phyloP scores from a whole-genome alignment of 1,140 invertebrate genomes.

The Zaprionus nigranus region DNA sequence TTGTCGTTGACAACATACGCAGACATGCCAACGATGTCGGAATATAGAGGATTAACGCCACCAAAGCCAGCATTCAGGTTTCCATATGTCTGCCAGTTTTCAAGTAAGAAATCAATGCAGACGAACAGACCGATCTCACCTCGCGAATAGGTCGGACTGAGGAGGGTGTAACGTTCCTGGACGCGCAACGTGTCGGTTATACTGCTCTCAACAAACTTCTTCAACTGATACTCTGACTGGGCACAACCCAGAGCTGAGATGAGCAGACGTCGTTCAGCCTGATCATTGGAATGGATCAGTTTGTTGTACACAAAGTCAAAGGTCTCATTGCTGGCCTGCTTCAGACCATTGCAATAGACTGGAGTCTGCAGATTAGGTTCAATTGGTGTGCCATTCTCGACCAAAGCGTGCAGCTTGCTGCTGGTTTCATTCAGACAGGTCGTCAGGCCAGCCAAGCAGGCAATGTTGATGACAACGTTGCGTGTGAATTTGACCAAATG shows the following conservation, averaged over 20 bases:
- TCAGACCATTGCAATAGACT: conserved; percentile 89
- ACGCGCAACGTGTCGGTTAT: conserved; percentile 57
- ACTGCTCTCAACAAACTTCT: conserved; percentile 70
- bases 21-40: conserved; percentile 64
- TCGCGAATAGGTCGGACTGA: conserved; percentile 66
- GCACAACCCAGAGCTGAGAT: conserved; percentile 87
- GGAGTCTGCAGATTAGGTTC: conserved; percentile 74
- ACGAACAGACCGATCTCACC: conserved; percentile 62
- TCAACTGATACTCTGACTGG: conserved; percentile 65
- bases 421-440: conserved; percentile 85
- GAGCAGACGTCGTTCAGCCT: conserved; percentile 85
- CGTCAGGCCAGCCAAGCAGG: conserved; percentile 85
- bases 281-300: conserved; percentile 86
- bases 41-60: conserved; percentile 63
- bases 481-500: conserved; percentile 81
- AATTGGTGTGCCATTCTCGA: conserved; percentile 79
- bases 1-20: conserved; percentile 58
- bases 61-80: conserved; percentile 66
- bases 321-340: conserved; percentile 86
- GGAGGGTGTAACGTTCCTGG: conserved; percentile 70
- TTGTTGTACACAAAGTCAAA: conserved; percentile 88
- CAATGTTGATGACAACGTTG: conserved; percentile 84
- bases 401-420: conserved; percentile 73
- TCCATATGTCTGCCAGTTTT: conserved; percentile 62
- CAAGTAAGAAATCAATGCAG: conserved; percentile 64